Conservation (phyloP, 2,797 vertebrate species). For the Neopelma chrysocephalum region DNA sequence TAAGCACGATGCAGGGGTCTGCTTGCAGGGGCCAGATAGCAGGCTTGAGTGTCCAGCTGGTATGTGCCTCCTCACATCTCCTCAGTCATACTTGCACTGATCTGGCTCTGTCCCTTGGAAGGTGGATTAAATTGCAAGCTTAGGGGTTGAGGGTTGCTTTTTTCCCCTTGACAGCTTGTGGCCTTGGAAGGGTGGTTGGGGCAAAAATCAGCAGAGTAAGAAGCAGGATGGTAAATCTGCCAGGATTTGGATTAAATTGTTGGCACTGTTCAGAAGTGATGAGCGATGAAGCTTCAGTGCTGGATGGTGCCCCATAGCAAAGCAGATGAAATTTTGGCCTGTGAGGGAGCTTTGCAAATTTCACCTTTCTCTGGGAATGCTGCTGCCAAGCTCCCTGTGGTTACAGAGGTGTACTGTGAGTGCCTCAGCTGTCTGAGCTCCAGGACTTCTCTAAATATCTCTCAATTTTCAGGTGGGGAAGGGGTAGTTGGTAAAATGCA, state of each 20-base stretch:
- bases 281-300: neutral
- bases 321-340: neutral
- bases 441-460: neutral
- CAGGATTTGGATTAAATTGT: neutral
- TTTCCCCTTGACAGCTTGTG: neutral
- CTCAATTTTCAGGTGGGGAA: neutral
- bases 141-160: neutral
- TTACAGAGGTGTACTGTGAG: accelerated
- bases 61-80: neutral
- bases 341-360: neutral
- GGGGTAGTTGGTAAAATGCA: neutral
- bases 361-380: neutral
- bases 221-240: neutral
- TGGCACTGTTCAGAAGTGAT: neutral
- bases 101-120: neutral
- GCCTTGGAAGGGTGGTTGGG: accelerated
- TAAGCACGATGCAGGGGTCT: accelerated
- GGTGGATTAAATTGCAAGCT: neutral
- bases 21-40: neutral
- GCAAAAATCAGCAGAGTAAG: neutral
- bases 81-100: accelerated
- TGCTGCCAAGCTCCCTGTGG: neutral
- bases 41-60: accelerated
- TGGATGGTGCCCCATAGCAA: neutral
- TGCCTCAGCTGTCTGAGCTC: accelerated